Percentiles rank a stretch among this genome's conserved stretches.
phyloP scores from a whole-genome alignment of 2,888 invertebrate species.

The Parelbella ahira region DNA sequence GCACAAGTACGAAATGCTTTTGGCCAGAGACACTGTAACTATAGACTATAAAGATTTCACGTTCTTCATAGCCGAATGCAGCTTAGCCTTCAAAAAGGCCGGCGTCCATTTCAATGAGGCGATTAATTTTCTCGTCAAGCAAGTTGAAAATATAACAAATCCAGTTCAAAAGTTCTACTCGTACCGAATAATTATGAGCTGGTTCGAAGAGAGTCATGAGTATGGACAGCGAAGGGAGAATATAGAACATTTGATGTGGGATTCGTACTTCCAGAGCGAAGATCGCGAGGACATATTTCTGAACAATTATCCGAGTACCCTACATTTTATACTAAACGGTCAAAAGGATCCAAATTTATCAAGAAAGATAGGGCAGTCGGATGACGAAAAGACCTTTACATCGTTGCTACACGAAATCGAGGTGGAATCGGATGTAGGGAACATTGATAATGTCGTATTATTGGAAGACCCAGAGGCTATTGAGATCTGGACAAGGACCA shows the following conservation, averaged over 20 bases:
- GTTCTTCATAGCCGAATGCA: conserved; percentile 81
- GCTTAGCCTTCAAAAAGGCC: conserved; percentile 81
- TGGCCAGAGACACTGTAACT: conserved; percentile 44
- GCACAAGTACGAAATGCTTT: conserved; percentile 63
- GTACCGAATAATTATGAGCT: conserved; percentile 68
- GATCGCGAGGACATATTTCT: conserved; percentile 47
- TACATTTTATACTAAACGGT: conserved; percentile 57
- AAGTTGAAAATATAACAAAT: conserved; percentile 71
- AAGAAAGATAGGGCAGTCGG: conserved; percentile 46
- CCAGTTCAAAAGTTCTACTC: conserved; percentile 74
- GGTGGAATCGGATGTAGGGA: conserved; percentile 65
- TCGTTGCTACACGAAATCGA: conserved; percentile 64
- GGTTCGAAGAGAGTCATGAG: conserved; percentile 66
- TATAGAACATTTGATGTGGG: conserved; percentile 74
- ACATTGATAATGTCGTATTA: conserved; percentile 57
- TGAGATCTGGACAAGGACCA: conserved; percentile 66
- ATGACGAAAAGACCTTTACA: conserved; percentile 58
- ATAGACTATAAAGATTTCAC: conserved; percentile 61
- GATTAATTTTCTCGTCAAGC: conserved; percentile 82
- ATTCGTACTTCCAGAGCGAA: conserved; percentile 58
- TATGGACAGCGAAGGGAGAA: conserved; percentile 61
- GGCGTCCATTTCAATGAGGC: conserved; percentile 82
- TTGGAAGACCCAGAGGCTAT: conserved; percentile 62
- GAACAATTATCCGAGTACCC: conserved; percentile 54
- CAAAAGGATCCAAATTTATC: conserved; percentile 57